A percentile compares a stretch with the other conserved stretches of the same genome.
phyloP scores from a whole-genome alignment of 2,797 vertebrate species.

The Nannoperca australis region DNA sequence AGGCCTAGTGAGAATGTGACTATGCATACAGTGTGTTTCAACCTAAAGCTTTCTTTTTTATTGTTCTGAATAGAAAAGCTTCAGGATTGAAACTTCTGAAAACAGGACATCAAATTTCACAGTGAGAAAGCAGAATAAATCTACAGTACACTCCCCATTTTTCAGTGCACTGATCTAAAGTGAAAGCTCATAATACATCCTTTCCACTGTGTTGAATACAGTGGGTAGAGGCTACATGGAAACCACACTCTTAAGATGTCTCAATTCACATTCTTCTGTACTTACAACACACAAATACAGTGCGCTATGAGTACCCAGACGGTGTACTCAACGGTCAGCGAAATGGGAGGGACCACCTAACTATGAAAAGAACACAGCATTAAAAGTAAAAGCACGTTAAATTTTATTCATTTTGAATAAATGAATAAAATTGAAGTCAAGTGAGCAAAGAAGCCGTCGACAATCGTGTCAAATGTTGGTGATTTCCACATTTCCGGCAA shows the following conservation, averaged over 20 bases:
- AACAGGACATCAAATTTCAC: conserved; percentile 60
- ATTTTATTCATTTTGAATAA: no score
- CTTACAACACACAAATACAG: no score
- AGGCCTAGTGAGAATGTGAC: conserved; percentile 57
- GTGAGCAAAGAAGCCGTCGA: no score
- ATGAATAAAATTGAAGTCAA: no score
- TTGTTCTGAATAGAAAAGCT: conserved; percentile 31
- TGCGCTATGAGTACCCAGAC: no score
- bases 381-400: no score
- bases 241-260: conserved; percentile 1
- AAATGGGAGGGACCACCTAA: no score
- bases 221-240: conserved; percentile 39
- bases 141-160: conserved; percentile 3
- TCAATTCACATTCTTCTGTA: no score
- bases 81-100: conserved; percentile 27
- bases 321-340: no score
- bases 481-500: no score
- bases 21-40: conserved; percentile 49
- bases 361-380: no score
- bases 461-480: no score
- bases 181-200: conserved; percentile 3
- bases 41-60: conserved; percentile 23
- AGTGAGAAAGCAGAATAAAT: conserved; percentile 60
- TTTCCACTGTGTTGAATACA: conserved; percentile 16
- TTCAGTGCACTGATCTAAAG: conserved; percentile 9